Percentiles rank a stretch among this genome's conserved stretches.
Conservation (phyloP, 2,797 vertebrate species). For the Catamblyrhynchus diadema region DNA sequence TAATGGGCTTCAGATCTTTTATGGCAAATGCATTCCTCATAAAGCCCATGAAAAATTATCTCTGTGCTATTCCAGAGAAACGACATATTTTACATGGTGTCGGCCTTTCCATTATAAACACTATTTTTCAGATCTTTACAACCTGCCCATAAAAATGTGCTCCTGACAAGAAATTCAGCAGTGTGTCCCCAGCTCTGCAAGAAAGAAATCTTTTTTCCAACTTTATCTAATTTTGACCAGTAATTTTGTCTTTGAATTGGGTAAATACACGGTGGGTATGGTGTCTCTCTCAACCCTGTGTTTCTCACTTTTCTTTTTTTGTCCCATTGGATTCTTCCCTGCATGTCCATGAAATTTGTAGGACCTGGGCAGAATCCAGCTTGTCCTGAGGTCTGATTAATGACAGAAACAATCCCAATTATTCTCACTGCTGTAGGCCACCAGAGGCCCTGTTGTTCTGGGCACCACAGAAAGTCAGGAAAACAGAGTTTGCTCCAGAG, state of each 20-base stretch:
- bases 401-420: neutral
- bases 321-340: neutral
- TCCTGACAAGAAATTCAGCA: slow-evolving; percentile 10
- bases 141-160: neutral
- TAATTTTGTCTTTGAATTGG: neutral
- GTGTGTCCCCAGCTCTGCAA: neutral
- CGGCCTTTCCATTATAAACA: neutral
- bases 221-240: neutral
- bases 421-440: neutral
- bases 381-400: neutral
- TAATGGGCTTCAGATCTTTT: neutral
- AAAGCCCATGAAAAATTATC: slow-evolving; percentile 15
- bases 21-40: neutral
- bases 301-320: neutral
- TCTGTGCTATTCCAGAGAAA: neutral
- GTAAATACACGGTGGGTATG: neutral
- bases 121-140: slow-evolving; percentile 19
- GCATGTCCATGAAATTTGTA: neutral
- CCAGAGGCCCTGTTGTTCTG: neutral
- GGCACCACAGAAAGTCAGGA: neutral
- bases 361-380: neutral
- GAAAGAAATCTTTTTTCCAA: neutral
- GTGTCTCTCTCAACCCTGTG: neutral
- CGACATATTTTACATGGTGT: neutral
- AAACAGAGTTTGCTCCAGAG: neutral